Evolutionary conservation across 2,888 invertebrate genomes (phyloP).

Genomic region (Euzetes globulus): DNA sequence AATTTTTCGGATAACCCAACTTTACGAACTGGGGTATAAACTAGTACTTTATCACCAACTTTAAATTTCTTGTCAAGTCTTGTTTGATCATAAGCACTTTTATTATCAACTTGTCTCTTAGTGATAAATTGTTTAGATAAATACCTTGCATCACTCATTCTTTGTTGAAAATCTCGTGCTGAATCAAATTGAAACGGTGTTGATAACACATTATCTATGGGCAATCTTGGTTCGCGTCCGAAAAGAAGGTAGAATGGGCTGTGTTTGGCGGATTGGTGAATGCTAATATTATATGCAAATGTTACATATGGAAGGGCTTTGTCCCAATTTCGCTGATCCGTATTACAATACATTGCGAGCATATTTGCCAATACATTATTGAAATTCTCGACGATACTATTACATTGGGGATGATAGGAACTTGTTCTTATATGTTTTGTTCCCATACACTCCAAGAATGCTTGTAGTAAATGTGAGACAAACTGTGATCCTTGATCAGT

Average conservation of each 20-base stretch:
- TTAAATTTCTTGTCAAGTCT: no score
- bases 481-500: neutral
- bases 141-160: no score
- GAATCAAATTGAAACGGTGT: no score
- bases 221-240: neutral
- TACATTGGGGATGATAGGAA: constrained; percentile 33
- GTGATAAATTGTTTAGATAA: no score
- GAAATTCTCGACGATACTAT: constrained; percentile 32
- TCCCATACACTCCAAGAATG: neutral
- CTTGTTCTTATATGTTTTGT: constrained; percentile 20
- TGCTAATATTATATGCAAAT: neutral
- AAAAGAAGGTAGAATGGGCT: neutral
- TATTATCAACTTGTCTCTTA: no score
- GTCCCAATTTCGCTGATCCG: constrained; percentile 33
- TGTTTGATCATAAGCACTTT: no score
- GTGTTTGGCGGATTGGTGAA: neutral
- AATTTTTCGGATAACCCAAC: no score
- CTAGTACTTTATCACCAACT: no score
- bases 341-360: constrained; percentile 29
- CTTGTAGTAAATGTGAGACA: no score
- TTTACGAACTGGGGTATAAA: no score
- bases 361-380: constrained; percentile 34
- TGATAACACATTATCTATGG: no score
- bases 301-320: neutral
- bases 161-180: no score